Base-by-base conservation (phyloP, 2,888 invertebrate species). In the Eupithecia abbreviata region DNA sequence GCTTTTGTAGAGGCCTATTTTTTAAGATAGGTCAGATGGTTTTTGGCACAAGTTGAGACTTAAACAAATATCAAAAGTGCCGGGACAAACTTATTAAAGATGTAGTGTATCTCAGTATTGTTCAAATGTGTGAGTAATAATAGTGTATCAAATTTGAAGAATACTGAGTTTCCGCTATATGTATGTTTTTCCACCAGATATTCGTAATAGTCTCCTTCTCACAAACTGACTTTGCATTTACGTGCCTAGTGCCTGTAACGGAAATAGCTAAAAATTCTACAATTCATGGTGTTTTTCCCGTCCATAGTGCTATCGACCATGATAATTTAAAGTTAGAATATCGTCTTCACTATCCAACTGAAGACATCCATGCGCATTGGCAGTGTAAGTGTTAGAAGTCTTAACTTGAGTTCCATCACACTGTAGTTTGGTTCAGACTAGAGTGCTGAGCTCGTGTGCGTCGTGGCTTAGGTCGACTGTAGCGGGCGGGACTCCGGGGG, bases 401-500 rank as follows among this genome's bases (percentile, higher is more conserved):
- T 62, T 62, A 2, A 30, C 18, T 10, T 58, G 62, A 62, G 62
- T 62, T 62, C 18, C 47, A 30, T 69, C 47, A 69, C 69, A 69
- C 69, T 69, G 47, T 68, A n/a, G 68, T 45, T 68, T 45, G 49
- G 75, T 72, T 95, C 91, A 96, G 79, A 96, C 96, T 68, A 96
- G 93, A 4, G 96, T 96, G 84, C 96, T 96, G 76, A 96, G 95
- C 87, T 96, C 96, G 85, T 96, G 96, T 2, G 96, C 95, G 85
- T 96, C 96, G 87, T 96, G 96, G 86, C 96, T 96, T 18, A 96
- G 91, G 88, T 96, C 96, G 75, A 96, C 90, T 15, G 96, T 96
- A 6, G 96, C 96, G 4, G 95, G 87, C 0, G 96, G 96, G 6
- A 96, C 91, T 41, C 96, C 96, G 0, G 96, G 96, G 13, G 96